Base-by-base conservation (phyloP, 2,888 invertebrate species). In the Patella ulyssiponensis region DNA sequence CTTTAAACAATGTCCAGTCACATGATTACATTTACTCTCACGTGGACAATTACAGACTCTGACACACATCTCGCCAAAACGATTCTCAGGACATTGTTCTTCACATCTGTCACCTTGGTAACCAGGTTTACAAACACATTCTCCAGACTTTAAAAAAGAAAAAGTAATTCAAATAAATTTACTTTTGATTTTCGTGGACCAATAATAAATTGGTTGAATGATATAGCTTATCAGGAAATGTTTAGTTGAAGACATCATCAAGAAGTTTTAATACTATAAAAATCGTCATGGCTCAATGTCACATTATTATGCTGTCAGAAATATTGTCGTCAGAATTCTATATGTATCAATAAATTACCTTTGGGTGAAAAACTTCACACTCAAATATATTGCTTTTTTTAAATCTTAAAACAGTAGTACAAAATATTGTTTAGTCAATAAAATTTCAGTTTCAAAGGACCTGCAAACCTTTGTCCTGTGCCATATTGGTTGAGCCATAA, bases 121-220 rank as follows among this genome's bases (percentile, higher is more conserved):
- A 3, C 93, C 93, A 11, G 92, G 89, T 56, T 91, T 90, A 83
- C 93, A 93, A 52, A 89, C 85, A 91, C 98, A 99, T 86, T 94
- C 94, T 5, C 99, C 99, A 78, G 95, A 96, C 90, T 91, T 81
- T 12, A 83, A 81, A 64, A 78, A 53, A 52, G 51, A 33, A 23
- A 72, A 70, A 53, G 11, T 70, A 33, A 33, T n/a, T n/a, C 33
- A 44, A 44, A 44, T 44, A 1, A 44, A 44, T 44, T 44, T 5
- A 33, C 33, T 33, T 5, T 58, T 2, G 17, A 58, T 20, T 17
- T 58, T 27, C 27, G 27, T 27, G 27, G 27, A 27, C 27, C 27
- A 27, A 27, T 27, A 27, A 27, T 27, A 27, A 27, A 27, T 3
- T 27, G 27, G 27, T 27, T 3, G 27, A 27, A 27, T 27, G 27